These are phyloP conservation scores for Dinoponera quadriceps DNA, from an alignment of 1,140 invertebrate genomes.

Conservation along the genomic window DNA sequence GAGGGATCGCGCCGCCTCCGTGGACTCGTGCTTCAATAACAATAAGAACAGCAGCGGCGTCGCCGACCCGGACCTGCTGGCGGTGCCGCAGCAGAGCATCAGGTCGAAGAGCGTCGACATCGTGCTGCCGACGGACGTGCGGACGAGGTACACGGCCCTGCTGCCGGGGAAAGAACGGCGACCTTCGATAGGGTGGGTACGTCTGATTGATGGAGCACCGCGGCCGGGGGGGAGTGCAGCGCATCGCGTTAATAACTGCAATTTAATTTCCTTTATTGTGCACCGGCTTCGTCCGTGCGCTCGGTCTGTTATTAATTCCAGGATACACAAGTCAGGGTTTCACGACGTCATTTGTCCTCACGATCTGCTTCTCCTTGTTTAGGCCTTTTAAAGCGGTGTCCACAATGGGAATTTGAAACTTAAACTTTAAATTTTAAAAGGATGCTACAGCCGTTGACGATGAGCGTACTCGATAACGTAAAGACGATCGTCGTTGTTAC, in stretches of 20 bases:
- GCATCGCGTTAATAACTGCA: neutral
- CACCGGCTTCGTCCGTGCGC: neutral
- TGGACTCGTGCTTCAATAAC: slow-evolving; percentile 92
- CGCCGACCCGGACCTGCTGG: slow-evolving; percentile 87
- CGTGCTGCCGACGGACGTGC: slow-evolving; percentile 94
- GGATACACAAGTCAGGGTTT: too few species aligned
- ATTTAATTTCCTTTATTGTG: neutral
- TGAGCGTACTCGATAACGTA: too few species aligned
- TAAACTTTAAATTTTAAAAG: too few species aligned
- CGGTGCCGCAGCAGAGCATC: slow-evolving; percentile 89
- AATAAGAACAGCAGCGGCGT: slow-evolving; percentile 90
- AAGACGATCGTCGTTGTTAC: too few species aligned
- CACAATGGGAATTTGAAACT: too few species aligned
- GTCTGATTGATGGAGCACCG: slow-evolving; percentile 63
- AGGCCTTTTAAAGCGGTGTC: too few species aligned
- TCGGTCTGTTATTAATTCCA: neutral
- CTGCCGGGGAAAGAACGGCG: slow-evolving; percentile 78
- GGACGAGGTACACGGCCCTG: slow-evolving; percentile 93
- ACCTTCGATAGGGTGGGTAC: slow-evolving; percentile 83
- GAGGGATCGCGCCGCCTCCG: slow-evolving; percentile 93
- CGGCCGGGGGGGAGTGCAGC: too few species aligned
- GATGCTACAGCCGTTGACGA: too few species aligned
- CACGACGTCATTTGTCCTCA: too few species aligned
- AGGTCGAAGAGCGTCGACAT: slow-evolving; percentile 96
- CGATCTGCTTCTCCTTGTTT: too few species aligned